Evolutionary conservation across 2,888 invertebrate species (phyloP), one percentile per base, ranked within the genome.

Genomic region (Hipparchia semele): DNA sequence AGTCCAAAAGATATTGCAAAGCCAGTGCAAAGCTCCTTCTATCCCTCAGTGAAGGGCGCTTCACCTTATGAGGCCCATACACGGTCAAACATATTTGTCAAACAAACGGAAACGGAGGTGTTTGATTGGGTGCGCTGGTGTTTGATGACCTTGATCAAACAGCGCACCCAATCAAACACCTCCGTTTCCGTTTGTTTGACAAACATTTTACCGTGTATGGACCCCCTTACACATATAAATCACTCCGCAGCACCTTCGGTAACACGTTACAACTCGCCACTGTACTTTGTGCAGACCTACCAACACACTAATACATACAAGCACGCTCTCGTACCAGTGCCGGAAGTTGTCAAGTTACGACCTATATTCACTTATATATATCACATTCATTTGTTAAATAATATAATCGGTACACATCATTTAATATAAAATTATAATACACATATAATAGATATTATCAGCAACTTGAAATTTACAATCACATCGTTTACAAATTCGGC

Each of bases 341-440:
- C 87, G 74, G 78, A 81, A 87, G 85, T 88, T 86, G 89, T 86
- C 83, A 86, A 88, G 86, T 80, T 82, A 85, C 83, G 80, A 82
- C 84, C 85, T 83, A 83, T 83, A 85, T 87, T 85, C 87, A 85
- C 86, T 87, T 88, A 90, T 86, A 88, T 91, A 39, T 39, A 92
- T 91, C 92, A 92, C 92, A 92, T 88, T 90, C 87, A 86, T 86
- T 88, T 89, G 87, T 86, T 87, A 87, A 89, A 87, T 85, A 87
- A 87, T 77, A 80, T 76, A 80, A 80, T 78, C 80, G 76, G 76
- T 80, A 79, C 79, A 80, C 78, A 78, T 79, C 80, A 86, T 86
- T 84, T 84, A 78, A 76, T 53, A 53, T 53, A 33, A 69, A 69
- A 69, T 69, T 69, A 69, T 69, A 69, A 69, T 69, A 69, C 58